These are phyloP conservation scores for Cheilosia soror DNA, from an alignment of 2,888 invertebrate species.

Conservation along the genomic window DNA sequence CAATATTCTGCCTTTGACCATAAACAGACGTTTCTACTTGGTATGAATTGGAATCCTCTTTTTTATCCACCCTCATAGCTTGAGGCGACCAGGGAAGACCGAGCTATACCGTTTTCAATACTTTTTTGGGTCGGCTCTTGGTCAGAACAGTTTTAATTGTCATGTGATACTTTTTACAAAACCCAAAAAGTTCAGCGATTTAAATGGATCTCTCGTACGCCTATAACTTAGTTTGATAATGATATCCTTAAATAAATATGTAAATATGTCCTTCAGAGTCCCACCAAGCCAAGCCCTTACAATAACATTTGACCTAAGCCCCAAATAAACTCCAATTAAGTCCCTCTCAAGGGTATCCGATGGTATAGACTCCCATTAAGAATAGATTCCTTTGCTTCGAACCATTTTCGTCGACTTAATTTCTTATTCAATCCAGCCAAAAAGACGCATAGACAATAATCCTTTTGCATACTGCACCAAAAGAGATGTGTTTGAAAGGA, in stretches of 20 bases:
- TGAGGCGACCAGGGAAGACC: no score
- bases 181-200: no score
- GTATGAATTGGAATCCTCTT: no score
- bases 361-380: constrained; percentile 10
- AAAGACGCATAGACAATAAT: neutral
- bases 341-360: constrained; percentile 19
- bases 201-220: no score
- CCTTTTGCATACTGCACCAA: constrained; percentile 3
- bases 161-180: no score
- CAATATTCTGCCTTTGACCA: no score
- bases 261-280: neutral
- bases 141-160: no score
- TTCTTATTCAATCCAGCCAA: constrained; percentile 17
- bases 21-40: no score
- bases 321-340: constrained; percentile 22
- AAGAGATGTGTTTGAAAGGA: constrained; percentile 1
- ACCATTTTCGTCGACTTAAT: constrained; percentile 31
- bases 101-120: no score
- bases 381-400: constrained; percentile 20
- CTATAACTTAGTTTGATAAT: neutral
- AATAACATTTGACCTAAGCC: constrained; percentile 12
- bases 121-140: no score
- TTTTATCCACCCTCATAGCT: no score
- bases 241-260: neutral
- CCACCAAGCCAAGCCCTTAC: neutral